Base-by-base conservation (phyloP, 2,888 invertebrate genomes). In the Melieria omissa region DNA sequence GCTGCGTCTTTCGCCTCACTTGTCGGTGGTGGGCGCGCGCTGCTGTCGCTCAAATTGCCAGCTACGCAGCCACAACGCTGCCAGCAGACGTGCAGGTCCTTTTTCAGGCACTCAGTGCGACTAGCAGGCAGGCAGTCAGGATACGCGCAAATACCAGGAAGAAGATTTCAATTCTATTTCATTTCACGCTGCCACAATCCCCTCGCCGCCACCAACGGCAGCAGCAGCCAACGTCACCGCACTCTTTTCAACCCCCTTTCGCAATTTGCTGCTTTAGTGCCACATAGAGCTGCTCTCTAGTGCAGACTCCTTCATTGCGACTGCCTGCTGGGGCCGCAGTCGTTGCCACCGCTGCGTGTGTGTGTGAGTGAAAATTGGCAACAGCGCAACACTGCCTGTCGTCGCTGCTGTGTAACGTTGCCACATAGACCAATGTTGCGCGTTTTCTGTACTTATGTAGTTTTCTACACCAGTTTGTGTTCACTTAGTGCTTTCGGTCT, bases 81-180 rank as follows among this genome's bases (percentile, higher is more conserved):
- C 29, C 29, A 29, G 29, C 2, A 29, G 29, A 29, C 29, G 29
- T 29, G 29, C 29, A 29, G 29, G 29, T 29, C 29, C 29, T 29
- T 29, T 29, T 29, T 29, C 29, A 29, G 29, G 29, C 29, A 29
- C 29, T 29, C 29, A 29, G 29, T 1, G 29, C 29, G 29, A 29
- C 29, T 29, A 3, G 29, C 29, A 29, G 29, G 2, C 29, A 29
- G 29, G 29, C 29, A 29, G 29, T 29, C 29, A 29, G 29, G 66
- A 41, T 46, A 66, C 29, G 45, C 60, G n/a, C 14, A 41, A 42
- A 60, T 44, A 66, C 58, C 58, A 66, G 66, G 66, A 66, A 66
- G 58, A 66, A 66, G 66, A 66, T 67, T 67, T 67, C 52, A 16
- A 12, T 67, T 67, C 61, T 67, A 61, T 61, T 29, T 47, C 67